Evolutionary conservation across 2,113 vertebrate species (phyloP), one percentile per base, ranked within the genome.

Genomic region (Pongo abelii): DNA sequence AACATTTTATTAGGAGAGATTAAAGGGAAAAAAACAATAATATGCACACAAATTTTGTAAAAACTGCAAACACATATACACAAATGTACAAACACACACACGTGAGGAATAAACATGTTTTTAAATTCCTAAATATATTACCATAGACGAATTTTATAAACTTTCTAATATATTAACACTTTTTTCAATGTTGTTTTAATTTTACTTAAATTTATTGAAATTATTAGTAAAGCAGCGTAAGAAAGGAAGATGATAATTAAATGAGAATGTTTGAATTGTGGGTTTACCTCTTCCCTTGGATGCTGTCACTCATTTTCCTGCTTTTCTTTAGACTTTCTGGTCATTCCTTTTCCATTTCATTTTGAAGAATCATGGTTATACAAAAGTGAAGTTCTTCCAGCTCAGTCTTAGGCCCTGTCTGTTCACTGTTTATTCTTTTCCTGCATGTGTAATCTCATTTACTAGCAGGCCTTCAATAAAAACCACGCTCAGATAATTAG

Each of bases 401-500:
- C 5, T 83, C 35, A 38, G 3, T 52, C 7, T 7, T 85, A 59
- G 35, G 11, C 23, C 0, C 83, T 89, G 17, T 75, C 17, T 67
- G 72, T 93, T 70, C 5, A 79, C 18, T 80, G 83, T 38, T 61
- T 35, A 5, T 38, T 93, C 20, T 88, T 7, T 48, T 16, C 14
- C 14, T 22, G 30, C 22, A 16, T 27, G 25, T 59, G 13, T 75
- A 35, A 90, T 48, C 32, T 72, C 23, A 52, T 79, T 81, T 38
- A 89, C 23, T 86, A 93, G 23, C 79, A 83, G 11, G 35, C 3
- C 32, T 84, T 83, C 59, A 57, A 30, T 84, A 70, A 91, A 13
- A 93, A 59, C 72, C 10, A 27, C 55, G 12, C 18, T 96, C 35
- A 40, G 46, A 74, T 80, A 94, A 97, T 93, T 93, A 79, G 3